A percentile compares a stretch with the other conserved stretches of the same genome.
Conservation (phyloP, 1,140 invertebrate species). For the Augochlora pura region DNA sequence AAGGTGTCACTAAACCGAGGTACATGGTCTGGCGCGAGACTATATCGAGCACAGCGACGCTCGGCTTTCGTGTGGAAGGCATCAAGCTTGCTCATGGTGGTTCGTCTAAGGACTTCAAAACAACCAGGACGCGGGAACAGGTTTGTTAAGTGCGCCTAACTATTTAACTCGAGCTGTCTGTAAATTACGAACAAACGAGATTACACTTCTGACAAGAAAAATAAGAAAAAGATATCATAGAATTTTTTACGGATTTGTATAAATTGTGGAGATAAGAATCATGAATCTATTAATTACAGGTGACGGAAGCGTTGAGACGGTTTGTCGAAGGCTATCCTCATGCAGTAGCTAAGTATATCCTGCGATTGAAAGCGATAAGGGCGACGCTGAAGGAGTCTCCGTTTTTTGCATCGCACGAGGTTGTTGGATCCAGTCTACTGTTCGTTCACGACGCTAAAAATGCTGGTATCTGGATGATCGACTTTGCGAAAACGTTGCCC, state of each 20-base stretch:
- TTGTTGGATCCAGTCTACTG: conserved; percentile 97
- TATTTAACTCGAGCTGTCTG: neutral
- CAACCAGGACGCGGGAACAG: conserved; percentile 91
- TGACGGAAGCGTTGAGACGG: conserved; percentile 89
- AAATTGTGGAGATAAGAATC: no score
- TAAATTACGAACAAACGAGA: neutral
- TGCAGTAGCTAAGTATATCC: conserved; percentile 89
- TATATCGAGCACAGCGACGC: conserved; percentile 95
- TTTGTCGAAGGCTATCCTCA: conserved; percentile 91
- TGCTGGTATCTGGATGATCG: conserved; percentile 97
- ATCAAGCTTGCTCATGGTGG: conserved; percentile 93
- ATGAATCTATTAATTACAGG: conserved; percentile 73
- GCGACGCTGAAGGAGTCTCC: conserved; percentile 89
- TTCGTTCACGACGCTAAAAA: conserved; percentile 96
- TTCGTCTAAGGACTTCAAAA: conserved; percentile 97
- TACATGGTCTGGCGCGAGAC: conserved; percentile 99
- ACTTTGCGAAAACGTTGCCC: conserved; percentile 97
- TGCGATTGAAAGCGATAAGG: conserved; percentile 91
- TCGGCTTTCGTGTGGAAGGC: conserved; percentile 98
- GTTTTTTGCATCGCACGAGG: conserved; percentile 95
- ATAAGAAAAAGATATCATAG: neutral
- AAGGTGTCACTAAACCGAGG: conserved; percentile 96
- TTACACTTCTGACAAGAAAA: neutral
- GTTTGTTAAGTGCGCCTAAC: conserved; percentile 42
- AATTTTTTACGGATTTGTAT: neutral